Base-by-base conservation (phyloP, 2,888 invertebrate genomes). In the Metellina segmentata region DNA sequence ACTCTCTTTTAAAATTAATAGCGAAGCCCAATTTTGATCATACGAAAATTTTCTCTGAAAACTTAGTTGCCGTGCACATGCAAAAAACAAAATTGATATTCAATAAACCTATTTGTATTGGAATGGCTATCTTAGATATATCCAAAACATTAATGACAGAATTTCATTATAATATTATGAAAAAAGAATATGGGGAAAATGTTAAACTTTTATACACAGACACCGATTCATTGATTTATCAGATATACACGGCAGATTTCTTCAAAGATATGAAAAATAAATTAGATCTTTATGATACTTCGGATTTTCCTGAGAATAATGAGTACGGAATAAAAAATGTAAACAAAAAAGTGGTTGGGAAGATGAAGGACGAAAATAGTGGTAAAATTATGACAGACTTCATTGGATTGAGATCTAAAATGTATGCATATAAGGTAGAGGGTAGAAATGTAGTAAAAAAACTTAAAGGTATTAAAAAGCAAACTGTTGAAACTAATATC, bases 221-320 rank as follows among this genome's bases (percentile, higher is more conserved):
- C 92, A 95, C 94, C 5, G 94, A 95, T 88, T 86, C 83, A 79
- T 92, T 94, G 11, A 91, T 93, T n/a, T 94, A 94, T 89, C 91
- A 93, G 9, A 93, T 94, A 11, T 4, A 4, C 34, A 34, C 34
- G 4, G 4, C 1, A 2, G 34, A 34, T 34, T 34, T 34, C 4
- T 34, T 34, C 34, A 4, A 34, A 34, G 34, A 34, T 34, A 34
- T 34, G 1, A 34, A 34, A 34, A 34, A 34, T 2, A 34, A 34
- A 2, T 34, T 34, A 4, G 34, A 34, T 4, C 34, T 34, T 34
- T 34, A 34, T 34, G 34, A 34, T 4, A 34, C 34, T 34, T 34
- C 34, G 4, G 34, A 34, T 34, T 34, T 34, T 4, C 34, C 34
- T 2, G 34, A 34, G 4, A 34, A 34, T 2, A 34, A 34, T 34